Conservation (phyloP, 2,888 invertebrate species). For the Bhutanitis thaidina region DNA sequence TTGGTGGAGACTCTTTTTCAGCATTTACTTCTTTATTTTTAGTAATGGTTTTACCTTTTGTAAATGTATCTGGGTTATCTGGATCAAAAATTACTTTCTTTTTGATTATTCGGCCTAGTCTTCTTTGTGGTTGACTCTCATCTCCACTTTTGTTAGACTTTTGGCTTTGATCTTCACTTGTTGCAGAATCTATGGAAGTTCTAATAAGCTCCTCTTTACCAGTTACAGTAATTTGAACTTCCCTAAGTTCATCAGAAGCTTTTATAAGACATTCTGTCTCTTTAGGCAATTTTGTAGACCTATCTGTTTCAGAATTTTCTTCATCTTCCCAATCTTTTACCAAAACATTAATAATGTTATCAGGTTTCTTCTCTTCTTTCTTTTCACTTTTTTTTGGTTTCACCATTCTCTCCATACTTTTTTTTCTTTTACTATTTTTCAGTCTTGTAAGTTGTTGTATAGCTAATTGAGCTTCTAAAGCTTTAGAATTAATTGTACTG, state of each 20-base stretch:
- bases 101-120: constrained; percentile 81
- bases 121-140: constrained; percentile 55
- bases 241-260: constrained; percentile 30
- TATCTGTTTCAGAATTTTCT: constrained; percentile 43
- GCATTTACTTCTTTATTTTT: constrained; percentile 47
- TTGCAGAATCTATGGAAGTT: constrained; percentile 39
- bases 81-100: constrained; percentile 88
- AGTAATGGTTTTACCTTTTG: constrained; percentile 51
- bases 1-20: constrained; percentile 38
- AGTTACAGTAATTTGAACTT: constrained; percentile 30
- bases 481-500: constrained; percentile 29
- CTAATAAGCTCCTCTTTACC: constrained; percentile 35
- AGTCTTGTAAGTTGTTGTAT: constrained; percentile 59
- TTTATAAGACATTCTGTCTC: constrained; percentile 32
- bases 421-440: constrained; percentile 31
- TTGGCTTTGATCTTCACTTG: constrained; percentile 39
- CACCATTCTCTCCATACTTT: constrained; percentile 11
- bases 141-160: constrained; percentile 45
- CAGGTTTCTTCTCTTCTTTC: constrained; percentile 29
- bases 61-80: constrained; percentile 78
- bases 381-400: constrained; percentile 26
- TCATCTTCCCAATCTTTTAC: constrained; percentile 79
- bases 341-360: constrained; percentile 69
- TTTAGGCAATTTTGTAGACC: constrained; percentile 29
- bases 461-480: constrained; percentile 55